Base-by-base conservation (phyloP, 2,888 invertebrate species). In the Perizoma affinitatum region DNA sequence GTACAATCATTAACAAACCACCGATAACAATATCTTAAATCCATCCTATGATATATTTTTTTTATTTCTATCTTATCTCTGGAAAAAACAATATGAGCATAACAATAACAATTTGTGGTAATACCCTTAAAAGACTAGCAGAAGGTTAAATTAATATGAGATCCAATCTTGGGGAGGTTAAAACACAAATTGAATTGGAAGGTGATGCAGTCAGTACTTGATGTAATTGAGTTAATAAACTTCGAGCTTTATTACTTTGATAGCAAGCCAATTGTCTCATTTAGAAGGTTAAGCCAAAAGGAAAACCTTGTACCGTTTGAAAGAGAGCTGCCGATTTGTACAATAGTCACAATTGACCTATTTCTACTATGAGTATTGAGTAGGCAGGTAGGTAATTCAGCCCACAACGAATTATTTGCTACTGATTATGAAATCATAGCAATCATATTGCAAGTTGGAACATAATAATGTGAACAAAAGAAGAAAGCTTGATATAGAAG, bases 401-500 rank as follows among this genome's bases (percentile, higher is more conserved):
- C 73, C 71, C 68, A 76, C 75, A 70, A 62, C 58, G 55, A 62
- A 53, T 40, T 52, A 55, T 34, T 53, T 42, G 47, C 44, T 55
- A 59, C 66, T 68, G 73, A 76, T 74, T 75, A 74, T 56, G 55
- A 57, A 41, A 43, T 56, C 49, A 55, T 51, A 49, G 34, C 8
- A 43, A 60, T 51, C 22, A 53, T 47, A 58, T 52, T 9, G 10
- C 61, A 65, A 58, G 61, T 65, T 22, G 65, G 40, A 67, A 68
- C 61, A 59, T 57, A 58, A 52, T 52, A 56, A 71, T 68, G 60
- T 58, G 64, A 73, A 69, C 69, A 73, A 72, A 71, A 42, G 61
- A 67, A 71, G 69, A 73, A 70, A 72, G 66, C 64, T 58, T 66
- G 54, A 70, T 70, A 67, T 58, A 69, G 56, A 73, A 73, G 63